Base-by-base conservation (phyloP, 1,140 invertebrate genomes). In the Tetragonula clypearis region DNA sequence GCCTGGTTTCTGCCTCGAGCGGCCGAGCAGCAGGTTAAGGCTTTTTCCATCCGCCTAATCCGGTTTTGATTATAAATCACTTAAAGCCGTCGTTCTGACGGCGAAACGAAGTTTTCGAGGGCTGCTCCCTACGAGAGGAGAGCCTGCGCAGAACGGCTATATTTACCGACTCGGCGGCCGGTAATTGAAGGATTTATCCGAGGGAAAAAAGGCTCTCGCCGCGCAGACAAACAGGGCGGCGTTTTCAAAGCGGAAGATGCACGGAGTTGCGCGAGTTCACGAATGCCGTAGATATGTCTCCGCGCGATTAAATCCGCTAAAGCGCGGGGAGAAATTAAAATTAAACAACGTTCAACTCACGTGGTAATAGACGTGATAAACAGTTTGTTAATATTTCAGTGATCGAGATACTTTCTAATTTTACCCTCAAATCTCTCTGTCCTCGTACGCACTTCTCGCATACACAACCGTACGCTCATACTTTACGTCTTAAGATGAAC, bases 1-100 rank as follows among this genome's bases (percentile, higher is more conserved):
- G 60, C 60, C 60, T 62, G 65, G 62, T 65, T 30, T 41, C 62
- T 30, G 87, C 74, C 55, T 49, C 62, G 78, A 81, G 80, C 84
- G 79, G 62, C 66, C n/a, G n/a, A 73, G 58, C 77, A 82, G 87
- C 77, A 82, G 87, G 88, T 87, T 89, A 87, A 90, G 82, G 88
- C 88, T 89, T 90, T 30, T 90, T 90, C 86, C 88, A 84, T 87
- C 86, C 82, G 49, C 86, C 86, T 90, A 90, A 90, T 90, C 86
- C 89, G 90, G 88, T 90, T 90, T 90, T 90, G 88, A 90, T 90
- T 90, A 90, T 90, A 90, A 90, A 90, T 90, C 89, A 90, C 89
- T 90, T 90, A 90, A 87, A 90, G 79, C 86, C 88, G 83, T 85
- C 88, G 86, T 81, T 86, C 85, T 82, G 88, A 86, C 83, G 83